Evolutionary conservation across 2,888 invertebrate genomes (phyloP), one percentile per base, ranked within the genome.

Genomic region (Lasioglossum malachurum): DNA sequence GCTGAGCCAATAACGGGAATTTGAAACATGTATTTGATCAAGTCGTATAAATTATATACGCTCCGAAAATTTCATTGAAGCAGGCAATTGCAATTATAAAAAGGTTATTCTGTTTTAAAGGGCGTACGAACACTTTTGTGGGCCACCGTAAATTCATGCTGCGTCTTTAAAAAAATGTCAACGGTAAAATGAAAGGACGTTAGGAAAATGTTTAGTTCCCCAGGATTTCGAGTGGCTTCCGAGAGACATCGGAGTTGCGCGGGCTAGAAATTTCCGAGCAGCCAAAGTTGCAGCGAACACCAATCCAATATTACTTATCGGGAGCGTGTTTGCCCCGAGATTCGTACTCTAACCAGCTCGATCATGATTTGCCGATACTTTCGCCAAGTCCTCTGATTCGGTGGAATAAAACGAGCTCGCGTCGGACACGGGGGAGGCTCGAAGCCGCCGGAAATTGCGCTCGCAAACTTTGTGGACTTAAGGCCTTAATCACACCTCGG

Each of bases 401-500:
- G 10, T 3, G 35, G 35, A 69, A 69, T 69, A 69, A 69, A 69
- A 69, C 38, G 69, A 35, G 69, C 35, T 31, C 27, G 23, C 35
- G 35, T 35, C 35, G 69, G 38, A 69, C 60, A 64, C 31, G 35
- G 23, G 38, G 69, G 38, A n/a, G 38, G 23, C 23, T n/a, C 38
- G 38, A 41, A 38, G n/a, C 12, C 23, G 69, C 49, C 44, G 49
- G 73, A 74, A 67, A 53, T 79, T 73, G n/a, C 49, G 49, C 72
- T 53, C 41, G 49, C 46, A 16, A 78, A 78, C 27, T 78, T 78
- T 49, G 23, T 35, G 27, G 35, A 19, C 31, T 16, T 35, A 41
- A 73, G 31, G 35, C 57, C 35, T 31, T 74, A 73, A 67, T 79
- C 79, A 23, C 53, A 49, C 73, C 44, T 79, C 7, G 23, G 53